Evolutionary conservation across 2,113 vertebrate genomes (phyloP).

Genomic region (Silurus meridionalis): DNA sequence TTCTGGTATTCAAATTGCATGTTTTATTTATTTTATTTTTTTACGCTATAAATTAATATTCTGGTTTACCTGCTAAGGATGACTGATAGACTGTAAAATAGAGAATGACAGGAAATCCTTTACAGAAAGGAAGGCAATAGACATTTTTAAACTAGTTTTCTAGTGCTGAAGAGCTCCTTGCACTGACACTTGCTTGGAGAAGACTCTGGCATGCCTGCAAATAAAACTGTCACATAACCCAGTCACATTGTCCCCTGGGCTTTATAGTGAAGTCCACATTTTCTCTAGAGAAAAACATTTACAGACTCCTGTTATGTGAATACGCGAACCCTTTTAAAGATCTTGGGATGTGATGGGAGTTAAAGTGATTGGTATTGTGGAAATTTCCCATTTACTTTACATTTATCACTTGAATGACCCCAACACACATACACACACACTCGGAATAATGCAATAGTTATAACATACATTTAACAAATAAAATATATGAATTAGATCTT

Average conservation of each 20-base stretch:
- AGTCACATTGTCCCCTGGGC: not conserved
- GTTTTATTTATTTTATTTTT: not conserved
- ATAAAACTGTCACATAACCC: conserved; percentile 5
- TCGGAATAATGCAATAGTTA: too few relatives aligned
- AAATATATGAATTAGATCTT: not conserved
- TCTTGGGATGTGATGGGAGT: not conserved
- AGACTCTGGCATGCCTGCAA: not conserved
- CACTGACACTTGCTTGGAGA: not conserved
- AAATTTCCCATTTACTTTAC: not conserved
- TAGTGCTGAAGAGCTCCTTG: not conserved
- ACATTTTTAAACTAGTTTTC: not conserved
- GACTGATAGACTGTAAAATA: not conserved
- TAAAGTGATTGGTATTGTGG: not conserved
- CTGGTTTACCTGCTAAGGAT: not conserved
- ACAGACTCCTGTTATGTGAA: not conserved
- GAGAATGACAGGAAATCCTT: not conserved
- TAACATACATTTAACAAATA: too few relatives aligned
- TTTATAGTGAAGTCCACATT: conserved; percentile 22
- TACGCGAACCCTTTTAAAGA: not conserved
- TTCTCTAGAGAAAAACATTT: conserved; percentile 3
- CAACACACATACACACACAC: not conserved
- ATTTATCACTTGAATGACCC: not conserved
- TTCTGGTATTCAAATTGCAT: not conserved
- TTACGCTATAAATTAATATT: not conserved
- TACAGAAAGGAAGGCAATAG: not conserved